Conservation (phyloP, 2,113 vertebrate species). For the Parotia lawesii region DNA sequence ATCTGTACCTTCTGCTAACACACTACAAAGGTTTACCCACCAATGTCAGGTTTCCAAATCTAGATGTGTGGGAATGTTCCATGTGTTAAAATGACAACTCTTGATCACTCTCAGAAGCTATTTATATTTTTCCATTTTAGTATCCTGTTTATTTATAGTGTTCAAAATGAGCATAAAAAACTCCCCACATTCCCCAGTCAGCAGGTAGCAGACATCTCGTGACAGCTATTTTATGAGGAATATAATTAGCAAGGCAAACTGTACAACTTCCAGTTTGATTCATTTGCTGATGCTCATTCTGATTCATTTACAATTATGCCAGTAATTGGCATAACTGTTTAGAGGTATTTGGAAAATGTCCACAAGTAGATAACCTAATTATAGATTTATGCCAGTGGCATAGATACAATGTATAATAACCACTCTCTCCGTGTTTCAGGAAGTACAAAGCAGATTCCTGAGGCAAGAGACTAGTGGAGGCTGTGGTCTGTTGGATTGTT, state of each 20-base stretch:
- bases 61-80: neutral
- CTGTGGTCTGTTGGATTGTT: neutral
- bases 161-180: conserved; percentile 2
- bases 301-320: conserved; percentile 33
- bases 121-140: conserved; percentile 35
- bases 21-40: neutral
- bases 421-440: neutral
- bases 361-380: conserved; percentile 39
- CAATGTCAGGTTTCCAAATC: neutral
- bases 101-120: neutral
- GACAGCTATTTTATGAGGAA: conserved; percentile 7
- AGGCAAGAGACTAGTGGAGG: neutral
- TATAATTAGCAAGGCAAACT: conserved; percentile 31
- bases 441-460: neutral
- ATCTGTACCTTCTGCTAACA: neutral
- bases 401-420: neutral
- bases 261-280: conserved; percentile 33
- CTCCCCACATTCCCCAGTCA: neutral
- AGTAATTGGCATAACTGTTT: conserved; percentile 40
- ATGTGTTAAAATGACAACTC: neutral
- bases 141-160: conserved; percentile 10
- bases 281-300: conserved; percentile 30
- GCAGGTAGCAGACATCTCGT: conserved; percentile 39
- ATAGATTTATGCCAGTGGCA: neutral
- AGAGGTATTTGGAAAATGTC: conserved; percentile 39